These are phyloP conservation scores for Mesorhabditis sp. DNA, from an alignment of 2,888 invertebrate genomes.

Conservation along the genomic window DNA sequence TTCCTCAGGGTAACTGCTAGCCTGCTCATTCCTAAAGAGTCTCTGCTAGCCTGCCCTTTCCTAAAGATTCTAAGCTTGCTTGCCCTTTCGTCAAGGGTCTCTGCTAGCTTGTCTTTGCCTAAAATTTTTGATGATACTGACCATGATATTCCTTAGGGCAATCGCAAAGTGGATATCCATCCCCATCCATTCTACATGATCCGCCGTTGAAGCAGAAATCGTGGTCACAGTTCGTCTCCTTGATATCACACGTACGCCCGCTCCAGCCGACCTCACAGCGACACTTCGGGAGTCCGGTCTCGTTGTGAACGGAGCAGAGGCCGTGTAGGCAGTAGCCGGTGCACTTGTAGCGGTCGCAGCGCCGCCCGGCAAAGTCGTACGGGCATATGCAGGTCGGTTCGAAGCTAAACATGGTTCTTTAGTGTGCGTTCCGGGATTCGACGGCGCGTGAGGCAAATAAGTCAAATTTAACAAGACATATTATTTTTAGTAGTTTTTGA, in stretches of 20 bases:
- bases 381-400: conserved; percentile 62
- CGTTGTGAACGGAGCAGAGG: conserved; percentile 57
- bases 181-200: conserved; percentile 65
- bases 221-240: conserved; percentile 64
- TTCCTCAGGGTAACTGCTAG: neutral
- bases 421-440: neutral
- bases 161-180: conserved; percentile 7
- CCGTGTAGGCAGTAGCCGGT: conserved; percentile 67
- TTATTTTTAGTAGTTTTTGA: too few species aligned
- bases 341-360: conserved; percentile 62
- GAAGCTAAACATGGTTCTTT: neutral
- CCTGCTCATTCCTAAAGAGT: neutral
- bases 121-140: too few species aligned
- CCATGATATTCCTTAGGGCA: too few species aligned
- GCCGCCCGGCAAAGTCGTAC: conserved; percentile 68
- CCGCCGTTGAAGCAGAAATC: conserved; percentile 64
- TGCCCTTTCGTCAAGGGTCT: neutral
- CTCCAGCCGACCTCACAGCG: conserved; percentile 69
- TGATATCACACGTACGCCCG: conserved; percentile 69
- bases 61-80: neutral
- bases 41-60: neutral
- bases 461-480: neutral
- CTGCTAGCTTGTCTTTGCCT: too few species aligned
- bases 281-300: conserved; percentile 17
- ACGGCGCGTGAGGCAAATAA: neutral